These are phyloP conservation scores for Sceloporus tristichus DNA, from an alignment of 2,113 vertebrate genomes.

Conservation along the genomic window DNA sequence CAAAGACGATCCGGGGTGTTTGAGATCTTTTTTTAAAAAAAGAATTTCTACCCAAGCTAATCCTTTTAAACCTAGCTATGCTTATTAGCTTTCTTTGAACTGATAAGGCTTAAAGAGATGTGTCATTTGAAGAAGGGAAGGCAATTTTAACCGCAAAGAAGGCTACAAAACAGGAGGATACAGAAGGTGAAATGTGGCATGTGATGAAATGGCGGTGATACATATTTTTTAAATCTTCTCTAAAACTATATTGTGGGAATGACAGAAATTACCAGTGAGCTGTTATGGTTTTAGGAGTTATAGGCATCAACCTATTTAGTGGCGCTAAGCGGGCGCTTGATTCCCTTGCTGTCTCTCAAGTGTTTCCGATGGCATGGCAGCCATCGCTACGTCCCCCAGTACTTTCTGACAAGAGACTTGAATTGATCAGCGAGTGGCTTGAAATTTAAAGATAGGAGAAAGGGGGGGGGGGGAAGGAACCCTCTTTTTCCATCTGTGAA, in stretches of 20 bases:
- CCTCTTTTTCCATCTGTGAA: conserved; percentile 68
- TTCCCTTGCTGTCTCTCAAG: conserved; percentile 75
- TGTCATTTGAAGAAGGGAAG: conserved; percentile 78
- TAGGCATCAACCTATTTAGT: conserved; percentile 78
- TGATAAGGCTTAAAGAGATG: conserved; percentile 79
- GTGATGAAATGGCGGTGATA: conserved; percentile 77
- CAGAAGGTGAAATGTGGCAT: conserved; percentile 78
- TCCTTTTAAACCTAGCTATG: conserved; percentile 80
- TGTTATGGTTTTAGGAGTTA: conserved; percentile 79
- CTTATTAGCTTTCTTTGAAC: conserved; percentile 79
- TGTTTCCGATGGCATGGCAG: conserved; percentile 72
- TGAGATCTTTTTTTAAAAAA: conserved; percentile 59
- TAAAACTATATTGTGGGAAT: conserved; percentile 77
- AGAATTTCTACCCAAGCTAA: conserved; percentile 77
- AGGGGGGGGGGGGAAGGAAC: neutral
- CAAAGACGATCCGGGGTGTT: conserved; percentile 73
- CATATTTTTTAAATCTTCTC: conserved; percentile 76
- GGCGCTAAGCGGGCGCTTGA: conserved; percentile 74
- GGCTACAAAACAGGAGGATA: conserved; percentile 76
- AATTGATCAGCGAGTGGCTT: conserved; percentile 68
- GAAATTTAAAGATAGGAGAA: conserved; percentile 72
- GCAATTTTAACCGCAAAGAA: conserved; percentile 74
- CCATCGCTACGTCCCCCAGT: conserved; percentile 52
- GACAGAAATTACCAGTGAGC: conserved; percentile 79
- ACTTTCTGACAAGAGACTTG: conserved; percentile 65